phyloP scores from a whole-genome alignment of 92 coral and sea anemone species.

The Palythoa grandiflora region DNA sequence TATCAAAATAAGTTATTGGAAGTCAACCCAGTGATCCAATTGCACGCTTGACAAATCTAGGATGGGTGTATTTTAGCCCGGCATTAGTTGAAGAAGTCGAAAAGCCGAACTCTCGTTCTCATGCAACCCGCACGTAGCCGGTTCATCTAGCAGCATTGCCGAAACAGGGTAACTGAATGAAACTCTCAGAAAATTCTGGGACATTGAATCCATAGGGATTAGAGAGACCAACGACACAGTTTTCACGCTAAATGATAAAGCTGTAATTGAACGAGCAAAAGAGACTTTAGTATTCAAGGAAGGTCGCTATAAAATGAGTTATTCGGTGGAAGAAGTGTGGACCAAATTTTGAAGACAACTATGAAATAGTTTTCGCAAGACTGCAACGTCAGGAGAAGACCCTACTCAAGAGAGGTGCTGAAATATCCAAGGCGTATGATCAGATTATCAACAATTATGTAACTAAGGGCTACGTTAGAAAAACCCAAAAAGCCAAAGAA shows the following conservation, averaged over 20 bases:
- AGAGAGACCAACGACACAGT: constrained; percentile 35
- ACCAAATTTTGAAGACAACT: neutral
- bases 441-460: neutral
- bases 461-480: neutral
- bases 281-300: neutral
- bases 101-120: no score
- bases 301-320: neutral
- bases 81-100: neutral
- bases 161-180: constrained; percentile 45
- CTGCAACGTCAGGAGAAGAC: no score
- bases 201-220: constrained; percentile 62
- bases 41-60: constrained; percentile 60
- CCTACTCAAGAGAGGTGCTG: no score
- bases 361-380: no score
- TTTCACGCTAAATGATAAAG: constrained; percentile 47
- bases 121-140: constrained; percentile 56
- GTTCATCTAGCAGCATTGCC: constrained; percentile 17
- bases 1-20: constrained; percentile 52
- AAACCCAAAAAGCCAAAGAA: neutral
- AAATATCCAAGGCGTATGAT: neutral
- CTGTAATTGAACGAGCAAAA: no score
- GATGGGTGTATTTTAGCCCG: constrained; percentile 77
- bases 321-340: neutral
- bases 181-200: constrained; percentile 55
- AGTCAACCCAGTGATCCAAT: constrained; percentile 55